These are phyloP conservation scores for Sphyrna mokarran DNA, from an alignment of 2,113 vertebrate genomes.

Conservation along the genomic window DNA sequence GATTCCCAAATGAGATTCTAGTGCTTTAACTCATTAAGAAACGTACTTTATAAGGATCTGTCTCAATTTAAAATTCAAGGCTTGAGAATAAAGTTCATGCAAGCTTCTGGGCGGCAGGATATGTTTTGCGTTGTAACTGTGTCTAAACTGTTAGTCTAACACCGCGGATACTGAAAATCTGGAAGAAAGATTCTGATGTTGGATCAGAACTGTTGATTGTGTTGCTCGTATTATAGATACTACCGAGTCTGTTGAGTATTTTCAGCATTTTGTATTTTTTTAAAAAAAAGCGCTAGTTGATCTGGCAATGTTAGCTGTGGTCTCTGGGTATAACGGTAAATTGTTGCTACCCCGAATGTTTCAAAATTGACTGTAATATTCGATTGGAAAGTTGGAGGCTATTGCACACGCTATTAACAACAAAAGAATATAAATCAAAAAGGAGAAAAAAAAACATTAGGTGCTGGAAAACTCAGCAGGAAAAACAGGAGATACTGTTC, in stretches of 20 bases:
- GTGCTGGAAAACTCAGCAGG: no score
- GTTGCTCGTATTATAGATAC: no score
- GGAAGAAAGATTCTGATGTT: neutral
- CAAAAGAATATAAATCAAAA: neutral
- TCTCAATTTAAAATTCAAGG: neutral
- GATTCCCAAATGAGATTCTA: neutral
- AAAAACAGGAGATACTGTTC: no score
- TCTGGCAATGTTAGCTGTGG: neutral
- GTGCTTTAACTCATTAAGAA: neutral
- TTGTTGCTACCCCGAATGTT: neutral
- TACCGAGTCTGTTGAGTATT: neutral
- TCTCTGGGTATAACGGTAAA: neutral
- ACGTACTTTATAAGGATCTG: neutral
- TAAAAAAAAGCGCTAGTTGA: neutral
- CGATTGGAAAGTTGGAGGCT: neutral
- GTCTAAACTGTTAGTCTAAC: no score
- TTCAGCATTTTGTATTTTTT: neutral
- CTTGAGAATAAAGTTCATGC: neutral
- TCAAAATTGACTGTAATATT: neutral
- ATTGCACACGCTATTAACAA: neutral
- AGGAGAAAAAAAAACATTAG: no score
- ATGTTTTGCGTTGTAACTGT: neutral
- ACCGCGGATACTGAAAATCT: neutral
- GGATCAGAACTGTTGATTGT: neutral
- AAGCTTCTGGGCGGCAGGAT: neutral